A percentile compares a stretch with the other conserved stretches of the same genome.
Conservation (phyloP, 2,888 invertebrate genomes). For the Schizaphis graminum region DNA sequence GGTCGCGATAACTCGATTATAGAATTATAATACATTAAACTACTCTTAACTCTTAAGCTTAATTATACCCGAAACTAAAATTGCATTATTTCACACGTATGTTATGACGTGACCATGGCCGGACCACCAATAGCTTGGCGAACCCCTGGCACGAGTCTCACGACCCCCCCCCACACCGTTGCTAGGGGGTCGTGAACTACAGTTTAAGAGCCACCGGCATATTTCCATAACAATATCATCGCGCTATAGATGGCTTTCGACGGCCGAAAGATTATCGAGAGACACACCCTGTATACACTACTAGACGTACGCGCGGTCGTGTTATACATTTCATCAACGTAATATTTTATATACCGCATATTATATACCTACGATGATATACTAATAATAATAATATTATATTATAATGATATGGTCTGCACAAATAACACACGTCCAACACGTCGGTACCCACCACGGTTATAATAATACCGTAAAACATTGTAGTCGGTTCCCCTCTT, state of each 20-base stretch:
- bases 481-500: conserved; percentile 42
- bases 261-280: too few species aligned
- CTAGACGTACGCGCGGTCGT: neutral
- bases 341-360: neutral
- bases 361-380: neutral
- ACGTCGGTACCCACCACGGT: neutral
- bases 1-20: too few species aligned
- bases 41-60: too few species aligned
- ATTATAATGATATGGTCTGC: neutral
- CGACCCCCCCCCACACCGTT: neutral
- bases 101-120: neutral
- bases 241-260: neutral
- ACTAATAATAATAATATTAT: too few species aligned
- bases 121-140: neutral
- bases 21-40: too few species aligned
- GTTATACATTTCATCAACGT: neutral
- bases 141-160: neutral
- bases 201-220: neutral
- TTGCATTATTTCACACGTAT: neutral
- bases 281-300: neutral
- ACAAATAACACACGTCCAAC: neutral
- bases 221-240: neutral
- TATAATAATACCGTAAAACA: neutral
- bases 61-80: neutral
- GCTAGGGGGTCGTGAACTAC: neutral